phyloP scores from a whole-genome alignment of 2,888 invertebrate genomes.

The Oscheius sp. region DNA sequence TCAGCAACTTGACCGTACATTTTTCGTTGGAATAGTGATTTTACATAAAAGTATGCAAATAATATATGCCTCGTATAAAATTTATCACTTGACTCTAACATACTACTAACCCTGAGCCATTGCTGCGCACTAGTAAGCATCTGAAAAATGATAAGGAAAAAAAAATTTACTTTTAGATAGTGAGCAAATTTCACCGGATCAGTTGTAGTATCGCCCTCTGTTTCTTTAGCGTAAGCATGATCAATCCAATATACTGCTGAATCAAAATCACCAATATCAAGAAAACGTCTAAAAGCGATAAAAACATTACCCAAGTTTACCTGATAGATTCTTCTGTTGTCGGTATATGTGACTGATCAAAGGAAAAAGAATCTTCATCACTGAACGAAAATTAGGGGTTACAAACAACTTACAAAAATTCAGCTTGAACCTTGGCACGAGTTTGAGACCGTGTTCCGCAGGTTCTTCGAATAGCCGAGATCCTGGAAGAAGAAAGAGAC shows the following conservation, averaged over 20 bases:
- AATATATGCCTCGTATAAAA: constrained; percentile 37
- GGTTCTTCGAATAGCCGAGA: background rate
- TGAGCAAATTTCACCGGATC: constrained; percentile 23
- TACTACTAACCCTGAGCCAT: constrained; percentile 13
- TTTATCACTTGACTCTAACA: constrained; percentile 8
- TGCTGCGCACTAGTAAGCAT: constrained; percentile 14
- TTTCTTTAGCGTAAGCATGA: constrained; percentile 9
- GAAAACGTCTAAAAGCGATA: constrained; percentile 13
- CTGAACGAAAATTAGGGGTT: background rate
- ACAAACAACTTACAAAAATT: background rate
- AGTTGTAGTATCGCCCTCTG: background rate
- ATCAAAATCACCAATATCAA: constrained; percentile 18
- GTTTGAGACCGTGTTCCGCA: background rate
- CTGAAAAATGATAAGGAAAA: background rate
- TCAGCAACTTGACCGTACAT: constrained; percentile 1
- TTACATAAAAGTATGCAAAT: constrained; percentile 54
- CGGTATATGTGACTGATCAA: background rate
- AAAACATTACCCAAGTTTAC: background rate
- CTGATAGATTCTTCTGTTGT: constrained; percentile 9
- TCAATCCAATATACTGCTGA: constrained; percentile 26
- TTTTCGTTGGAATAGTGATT: constrained; percentile 40
- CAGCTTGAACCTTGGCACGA: background rate
- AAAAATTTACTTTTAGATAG: constrained; percentile 13
- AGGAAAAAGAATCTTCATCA: background rate
- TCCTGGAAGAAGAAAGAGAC: background rate